Percentiles rank a stretch among this genome's conserved stretches.
Evolutionary conservation across 1,140 invertebrate species (phyloP).

Genomic region (Sitobion miscanthi): DNA sequence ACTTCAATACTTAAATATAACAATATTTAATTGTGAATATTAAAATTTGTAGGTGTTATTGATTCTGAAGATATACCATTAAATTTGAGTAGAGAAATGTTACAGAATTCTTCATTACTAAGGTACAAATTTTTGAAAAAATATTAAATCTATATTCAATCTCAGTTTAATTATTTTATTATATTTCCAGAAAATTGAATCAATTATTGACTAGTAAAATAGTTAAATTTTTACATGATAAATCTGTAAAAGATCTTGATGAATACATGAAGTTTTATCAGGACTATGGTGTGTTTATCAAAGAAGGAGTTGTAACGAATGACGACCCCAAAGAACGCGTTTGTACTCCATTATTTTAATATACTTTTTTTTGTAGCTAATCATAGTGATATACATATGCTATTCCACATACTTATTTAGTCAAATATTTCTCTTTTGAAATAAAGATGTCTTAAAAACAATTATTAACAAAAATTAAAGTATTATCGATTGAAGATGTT

Average conservation of each 20-base stretch:
- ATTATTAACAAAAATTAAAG: neutral
- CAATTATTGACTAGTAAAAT: conserved; percentile 84
- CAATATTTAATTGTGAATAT: neutral
- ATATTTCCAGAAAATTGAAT: conserved; percentile 76
- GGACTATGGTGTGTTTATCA: conserved; percentile 91
- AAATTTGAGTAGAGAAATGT: conserved; percentile 92
- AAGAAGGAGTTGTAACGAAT: conserved; percentile 91
- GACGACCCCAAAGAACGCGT: conserved; percentile 81
- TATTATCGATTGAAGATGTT: neutral
- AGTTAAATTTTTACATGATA: conserved; percentile 85
- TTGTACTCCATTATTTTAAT: conserved; percentile 59
- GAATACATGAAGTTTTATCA: conserved; percentile 88
- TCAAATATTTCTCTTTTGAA: neutral
- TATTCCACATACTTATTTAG: neutral
- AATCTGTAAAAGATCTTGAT: conserved; percentile 81
- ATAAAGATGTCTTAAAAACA: neutral
- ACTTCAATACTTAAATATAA: neutral
- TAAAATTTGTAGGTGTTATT: conserved; percentile 77
- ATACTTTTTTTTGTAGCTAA: neutral
- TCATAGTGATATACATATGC: neutral
- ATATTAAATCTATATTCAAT: neutral
- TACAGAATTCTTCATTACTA: conserved; percentile 93
- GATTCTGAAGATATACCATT: conserved; percentile 98
- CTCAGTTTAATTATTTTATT: neutral
- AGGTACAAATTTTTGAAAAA: conserved; percentile 67